Evolutionary conservation across 23 tunicate genomes (phyloP), one percentile per base, ranked within the genome.

Genomic region (Halocynthia roretzi): DNA sequence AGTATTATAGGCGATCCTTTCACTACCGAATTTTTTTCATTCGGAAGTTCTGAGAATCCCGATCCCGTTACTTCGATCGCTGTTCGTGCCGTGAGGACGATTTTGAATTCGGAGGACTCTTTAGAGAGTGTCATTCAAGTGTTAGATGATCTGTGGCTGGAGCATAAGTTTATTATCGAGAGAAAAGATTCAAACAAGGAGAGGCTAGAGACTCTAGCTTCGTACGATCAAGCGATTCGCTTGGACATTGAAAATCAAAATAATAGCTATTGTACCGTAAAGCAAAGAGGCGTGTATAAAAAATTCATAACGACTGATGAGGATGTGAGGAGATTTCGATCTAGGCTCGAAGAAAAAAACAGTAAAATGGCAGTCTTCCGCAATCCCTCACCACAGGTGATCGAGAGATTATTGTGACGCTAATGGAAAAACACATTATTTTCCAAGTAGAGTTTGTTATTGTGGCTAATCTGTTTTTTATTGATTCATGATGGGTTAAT

Each of bases 1-100:
- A 72, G 31, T 10, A 52, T 84, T 10, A 56, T 83, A 9, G 50
- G 40, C 54, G 77, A 14, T 15, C 56, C 55, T 50, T 11, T 22
- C 49, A 50, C 60, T 10, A 8, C 67, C 2, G 12, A 50, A 9
- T 9, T 9, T 15, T n/a, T 31, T 70, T 14, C 55, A 9, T 0
- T 15, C 12, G 73, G 71, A 61, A 40, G 68, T 79, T 14, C 71
- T 68, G 7, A 56, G 73, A 63, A 66, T 75, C 40, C n/a, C n/a
- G 87, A 88, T 7, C 61, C 49, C 56, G 72, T 81, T 18, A 71
- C 52, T 51, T 52, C 49, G 7, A 85, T 84, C n/a, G 96, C 89
- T 19, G 58, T 84, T 7, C 50, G 49, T 68, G 83, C 87, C 11
- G 87, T 72, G 14, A 75, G 75, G 52, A 53, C 87, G 69, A 89